Conservation (phyloP, 2,888 invertebrate genomes). For the Anorthoa munda region DNA sequence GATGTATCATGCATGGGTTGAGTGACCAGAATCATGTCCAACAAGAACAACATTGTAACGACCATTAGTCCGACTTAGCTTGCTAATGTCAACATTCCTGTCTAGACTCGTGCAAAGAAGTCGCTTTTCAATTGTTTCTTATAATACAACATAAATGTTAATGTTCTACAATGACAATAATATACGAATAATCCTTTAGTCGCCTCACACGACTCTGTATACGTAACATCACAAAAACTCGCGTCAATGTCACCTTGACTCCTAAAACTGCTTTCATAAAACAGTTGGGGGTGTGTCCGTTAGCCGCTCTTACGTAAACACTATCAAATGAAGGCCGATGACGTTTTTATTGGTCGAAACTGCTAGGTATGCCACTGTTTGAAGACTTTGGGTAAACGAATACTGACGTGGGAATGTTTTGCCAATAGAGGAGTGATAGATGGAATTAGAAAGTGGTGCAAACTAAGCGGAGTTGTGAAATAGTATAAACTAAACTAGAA, state of each 20-base stretch:
- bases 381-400: constrained; percentile 28
- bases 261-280: constrained; percentile 50
- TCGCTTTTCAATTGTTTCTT: constrained; percentile 3
- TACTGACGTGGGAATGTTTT: constrained; percentile 13
- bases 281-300: constrained; percentile 58
- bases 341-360: constrained; percentile 41
- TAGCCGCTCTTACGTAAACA: constrained; percentile 44
- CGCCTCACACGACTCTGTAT: constrained; percentile 12
- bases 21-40: constrained; percentile 42
- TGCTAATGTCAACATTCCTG: background rate
- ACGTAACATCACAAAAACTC: constrained; percentile 34
- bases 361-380: constrained; percentile 36
- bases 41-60: constrained; percentile 1
- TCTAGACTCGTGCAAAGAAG: constrained; percentile 2
- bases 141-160: constrained; percentile 11
- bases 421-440: background rate
- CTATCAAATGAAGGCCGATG: constrained; percentile 49
- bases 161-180: constrained; percentile 6
- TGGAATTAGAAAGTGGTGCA: background rate
- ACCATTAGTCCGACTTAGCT: background rate
- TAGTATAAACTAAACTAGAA: constrained; percentile 5
- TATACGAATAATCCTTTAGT: constrained; percentile 5
- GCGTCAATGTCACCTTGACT: constrained; percentile 59
- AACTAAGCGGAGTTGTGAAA: constrained; percentile 6
- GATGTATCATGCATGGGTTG: constrained; percentile 44